A percentile compares a stretch with the other conserved stretches of the same genome.
Evolutionary conservation across 2,888 invertebrate species (phyloP).

Genomic region (Parasteatoda lunata): DNA sequence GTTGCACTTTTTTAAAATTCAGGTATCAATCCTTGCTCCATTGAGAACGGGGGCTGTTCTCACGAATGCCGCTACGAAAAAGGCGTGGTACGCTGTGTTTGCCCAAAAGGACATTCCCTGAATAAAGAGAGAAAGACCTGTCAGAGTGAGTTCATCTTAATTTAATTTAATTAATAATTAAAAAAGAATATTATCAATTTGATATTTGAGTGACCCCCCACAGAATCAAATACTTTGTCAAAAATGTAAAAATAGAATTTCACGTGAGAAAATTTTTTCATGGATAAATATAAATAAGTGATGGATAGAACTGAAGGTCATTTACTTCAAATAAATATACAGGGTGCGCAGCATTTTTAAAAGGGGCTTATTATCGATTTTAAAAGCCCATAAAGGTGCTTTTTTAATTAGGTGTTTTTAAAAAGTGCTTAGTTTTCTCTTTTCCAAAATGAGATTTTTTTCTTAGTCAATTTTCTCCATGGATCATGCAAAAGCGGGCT

Average conservation of each 20-base stretch:
- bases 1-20: background rate
- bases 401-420: too few species aligned
- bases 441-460: too few species aligned
- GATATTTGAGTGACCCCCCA: background rate
- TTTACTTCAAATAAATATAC: too few species aligned
- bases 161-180: background rate
- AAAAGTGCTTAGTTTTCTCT: too few species aligned
- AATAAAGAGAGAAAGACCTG: constrained; percentile 26
- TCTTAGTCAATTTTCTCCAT: too few species aligned
- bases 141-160: background rate
- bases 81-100: background rate
- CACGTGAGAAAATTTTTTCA: too few species aligned
- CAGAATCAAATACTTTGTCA: background rate
- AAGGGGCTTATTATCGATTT: too few species aligned
- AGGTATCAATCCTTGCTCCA: constrained; percentile 20
- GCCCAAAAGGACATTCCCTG: constrained; percentile 9
- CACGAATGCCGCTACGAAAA: background rate
- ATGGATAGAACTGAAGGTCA: background rate
- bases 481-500: too few species aligned
- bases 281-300: background rate
- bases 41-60: constrained; percentile 12
- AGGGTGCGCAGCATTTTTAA: too few species aligned
- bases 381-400: too few species aligned
- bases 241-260: too few species aligned
- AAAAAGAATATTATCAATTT: background rate